Evolutionary conservation across 1,140 invertebrate species (phyloP), one percentile per base, ranked within the genome.

Genomic region (Hycleus cichorii): DNA sequence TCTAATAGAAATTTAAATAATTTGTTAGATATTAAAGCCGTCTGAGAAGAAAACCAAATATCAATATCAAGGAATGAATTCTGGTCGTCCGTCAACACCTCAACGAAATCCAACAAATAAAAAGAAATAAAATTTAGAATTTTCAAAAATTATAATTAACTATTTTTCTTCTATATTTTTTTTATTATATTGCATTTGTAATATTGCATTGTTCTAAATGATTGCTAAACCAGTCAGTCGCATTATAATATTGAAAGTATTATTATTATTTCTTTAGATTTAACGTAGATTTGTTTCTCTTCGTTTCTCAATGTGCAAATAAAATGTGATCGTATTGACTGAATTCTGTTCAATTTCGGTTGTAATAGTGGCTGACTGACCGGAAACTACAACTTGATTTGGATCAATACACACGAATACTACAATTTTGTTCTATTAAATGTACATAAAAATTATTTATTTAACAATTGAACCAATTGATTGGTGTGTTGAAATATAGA

Each of bases 11-110:
- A 32, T 32, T n/a, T 3, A 32, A 32, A 32, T 32, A 7, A 32
- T 32, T 5, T 57, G 65, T 11, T 58, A 97, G 94, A 98, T 98
- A 69, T 77, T 98, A 72, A 98, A 98, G 79, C 96, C 96, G 67
- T 97, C 95, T 44, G 96, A 98, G 77, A 98, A 98, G 81, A 98
- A 98, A 78, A 93, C 95, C 38, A 99, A 99, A 77, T 98, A 98
- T 77, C 95, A 98, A 75, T 99, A 99, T 76, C 83, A 84, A 64
- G 88, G 88, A 60, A 83, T 89, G 75, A 90, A 90, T 71, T 83
- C 83, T 51, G 87, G 87, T 38, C 82, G 89, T 74, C 89, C 89
- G 59, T 84, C 87, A 60, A 95, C 93, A 69, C 93, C 93, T 62
- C 93, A 95, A 65, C 81, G 92, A 72, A 85, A 87, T 64, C 80